Evolutionary conservation across 2,113 vertebrate species (phyloP).

Genomic region (Istiophorus platypterus): DNA sequence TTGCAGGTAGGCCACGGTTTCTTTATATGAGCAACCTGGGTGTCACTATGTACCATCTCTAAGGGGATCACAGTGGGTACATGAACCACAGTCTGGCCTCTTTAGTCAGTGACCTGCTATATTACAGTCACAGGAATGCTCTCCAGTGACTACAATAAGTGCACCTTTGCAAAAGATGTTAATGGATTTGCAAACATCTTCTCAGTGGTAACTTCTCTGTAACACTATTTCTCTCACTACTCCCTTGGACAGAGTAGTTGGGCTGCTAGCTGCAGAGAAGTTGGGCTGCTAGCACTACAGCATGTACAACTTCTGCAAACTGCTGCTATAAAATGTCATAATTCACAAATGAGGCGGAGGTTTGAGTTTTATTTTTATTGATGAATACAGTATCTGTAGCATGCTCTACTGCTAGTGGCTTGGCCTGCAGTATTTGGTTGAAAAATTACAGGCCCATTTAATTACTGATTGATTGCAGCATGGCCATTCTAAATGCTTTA

Average conservation of each 20-base stretch:
- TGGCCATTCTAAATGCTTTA: slow-evolving; percentile 27
- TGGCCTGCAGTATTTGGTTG: slow-evolving; percentile 40
- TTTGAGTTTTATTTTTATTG: neutral
- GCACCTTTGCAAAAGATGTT: neutral
- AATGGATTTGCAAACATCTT: neutral
- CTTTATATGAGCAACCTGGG: slow-evolving; percentile 28
- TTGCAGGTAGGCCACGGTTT: neutral
- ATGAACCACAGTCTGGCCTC: neutral
- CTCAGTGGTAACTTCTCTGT: neutral
- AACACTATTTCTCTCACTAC: neutral
- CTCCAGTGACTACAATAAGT: neutral
- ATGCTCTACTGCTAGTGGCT: neutral
- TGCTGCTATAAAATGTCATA: neutral
- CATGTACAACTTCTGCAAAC: neutral
- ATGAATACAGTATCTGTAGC: neutral
- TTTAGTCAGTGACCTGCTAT: neutral
- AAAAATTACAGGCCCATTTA: slow-evolving; percentile 43
- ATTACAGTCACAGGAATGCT: neutral
- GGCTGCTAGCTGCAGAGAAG: no score
- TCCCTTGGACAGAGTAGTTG: neutral
- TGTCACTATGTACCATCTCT: neutral
- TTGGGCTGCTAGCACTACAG: no score
- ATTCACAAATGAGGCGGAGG: no score
- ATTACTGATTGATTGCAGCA: slow-evolving; percentile 43
- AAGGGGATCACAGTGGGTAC: slow-evolving; percentile 8